Percentiles rank a stretch among this genome's conserved stretches.
These are phyloP conservation scores for Drosophila greeni DNA, from an alignment of 2,888 invertebrate species.

Conservation along the genomic window DNA sequence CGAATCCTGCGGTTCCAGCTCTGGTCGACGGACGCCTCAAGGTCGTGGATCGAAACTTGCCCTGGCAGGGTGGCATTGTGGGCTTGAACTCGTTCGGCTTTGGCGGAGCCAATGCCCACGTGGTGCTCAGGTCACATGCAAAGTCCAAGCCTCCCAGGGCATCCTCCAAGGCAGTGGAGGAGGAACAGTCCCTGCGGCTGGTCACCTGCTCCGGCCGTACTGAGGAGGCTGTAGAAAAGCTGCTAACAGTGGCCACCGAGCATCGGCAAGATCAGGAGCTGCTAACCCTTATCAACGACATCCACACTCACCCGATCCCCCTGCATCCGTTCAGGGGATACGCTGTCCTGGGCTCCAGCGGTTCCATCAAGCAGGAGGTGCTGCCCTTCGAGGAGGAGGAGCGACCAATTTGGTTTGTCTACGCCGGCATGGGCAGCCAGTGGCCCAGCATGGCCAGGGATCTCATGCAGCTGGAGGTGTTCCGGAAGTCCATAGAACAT, in stretches of 20 bases:
- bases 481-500: constrained; percentile 87
- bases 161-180: background rate
- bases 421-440: constrained; percentile 99
- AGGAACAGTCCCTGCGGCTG: constrained; percentile 78
- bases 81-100: constrained; percentile 99
- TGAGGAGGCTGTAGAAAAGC: constrained; percentile 85
- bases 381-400: constrained; percentile 81
- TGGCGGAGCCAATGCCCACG: constrained; percentile 96
- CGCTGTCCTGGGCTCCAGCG: constrained; percentile 83
- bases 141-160: constrained; percentile 81
- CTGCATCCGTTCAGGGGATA: constrained; percentile 92
- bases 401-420: constrained; percentile 95
- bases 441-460: constrained; percentile 97
- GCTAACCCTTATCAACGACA: constrained; percentile 86
- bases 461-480: constrained; percentile 89
- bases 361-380: constrained; percentile 79
- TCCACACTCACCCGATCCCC: constrained; percentile 85
- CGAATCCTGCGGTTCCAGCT: constrained; percentile 94
- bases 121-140: constrained; percentile 88
- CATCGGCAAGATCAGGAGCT: constrained; percentile 85
- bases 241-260: constrained; percentile 83
- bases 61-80: constrained; percentile 93
- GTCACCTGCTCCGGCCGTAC: constrained; percentile 92
- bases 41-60: constrained; percentile 89
- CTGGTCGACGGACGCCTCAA: constrained; percentile 92